Conservation (phyloP, 2,797 vertebrate genomes). For the Pseudocheirus occidentalis region DNA sequence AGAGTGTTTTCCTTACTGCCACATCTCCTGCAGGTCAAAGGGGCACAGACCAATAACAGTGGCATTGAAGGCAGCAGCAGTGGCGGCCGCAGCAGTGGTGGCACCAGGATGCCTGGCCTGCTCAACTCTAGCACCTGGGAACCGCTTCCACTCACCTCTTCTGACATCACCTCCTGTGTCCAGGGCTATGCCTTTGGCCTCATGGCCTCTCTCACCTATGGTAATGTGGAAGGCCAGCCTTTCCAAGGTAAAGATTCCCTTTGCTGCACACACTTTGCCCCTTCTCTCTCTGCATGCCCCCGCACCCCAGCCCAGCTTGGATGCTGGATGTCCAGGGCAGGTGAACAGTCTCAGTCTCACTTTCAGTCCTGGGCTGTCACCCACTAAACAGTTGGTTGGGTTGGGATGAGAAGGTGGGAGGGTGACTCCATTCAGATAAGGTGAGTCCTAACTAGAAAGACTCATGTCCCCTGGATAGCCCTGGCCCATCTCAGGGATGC, state of each 20-base stretch:
- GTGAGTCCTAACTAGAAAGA: background rate
- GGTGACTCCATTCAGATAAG: background rate
- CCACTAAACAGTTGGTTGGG: background rate
- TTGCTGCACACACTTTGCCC: rapidly evolving
- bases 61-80: rapidly evolving
- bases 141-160: slow-evolving; percentile 90
- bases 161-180: slow-evolving; percentile 94
- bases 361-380: background rate
- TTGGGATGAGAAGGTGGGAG: background rate
- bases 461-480: background rate
- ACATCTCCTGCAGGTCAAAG: slow-evolving; percentile 50
- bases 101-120: slow-evolving; percentile 92
- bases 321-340: background rate
- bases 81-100: background rate
- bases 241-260: slow-evolving; percentile 89
- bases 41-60: background rate
- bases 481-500: background rate
- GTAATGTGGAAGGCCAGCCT: slow-evolving; percentile 92
- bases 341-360: background rate
- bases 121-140: slow-evolving; percentile 88
- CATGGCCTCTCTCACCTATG: slow-evolving; percentile 94
- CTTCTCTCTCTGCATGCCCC: rapidly evolving
- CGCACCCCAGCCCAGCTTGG: background rate
- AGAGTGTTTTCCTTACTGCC: rapidly evolving
- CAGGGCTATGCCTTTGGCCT: slow-evolving; percentile 94